Evolutionary conservation across 2,113 vertebrate species (phyloP).

Genomic region (Apeltes quadracus): DNA sequence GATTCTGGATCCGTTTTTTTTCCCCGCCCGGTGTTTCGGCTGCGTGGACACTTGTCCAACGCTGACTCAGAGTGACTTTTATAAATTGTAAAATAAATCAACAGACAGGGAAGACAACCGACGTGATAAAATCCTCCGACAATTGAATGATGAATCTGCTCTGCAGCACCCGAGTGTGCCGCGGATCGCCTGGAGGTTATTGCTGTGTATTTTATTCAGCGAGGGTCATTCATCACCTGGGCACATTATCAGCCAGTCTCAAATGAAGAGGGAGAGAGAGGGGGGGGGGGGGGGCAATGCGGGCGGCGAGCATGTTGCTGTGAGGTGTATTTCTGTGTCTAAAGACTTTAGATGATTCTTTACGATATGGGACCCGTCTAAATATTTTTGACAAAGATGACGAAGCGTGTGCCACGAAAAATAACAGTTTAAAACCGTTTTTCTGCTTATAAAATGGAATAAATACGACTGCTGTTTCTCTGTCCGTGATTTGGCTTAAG

Average conservation of each 20-base stretch:
- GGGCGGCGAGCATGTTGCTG: neutral
- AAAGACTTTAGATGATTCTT: constrained; percentile 7
- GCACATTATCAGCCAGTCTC: constrained; percentile 57
- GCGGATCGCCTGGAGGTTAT: constrained; percentile 80
- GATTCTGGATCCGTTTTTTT: constrained; percentile 1
- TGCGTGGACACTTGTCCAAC: constrained; percentile 53
- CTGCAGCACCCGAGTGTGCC: constrained; percentile 65
- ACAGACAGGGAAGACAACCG: constrained; percentile 70
- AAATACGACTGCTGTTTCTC: too few species aligned
- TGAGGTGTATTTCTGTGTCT: constrained; percentile 24
- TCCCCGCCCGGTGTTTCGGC: constrained; percentile 2
- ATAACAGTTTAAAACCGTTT: too few species aligned
- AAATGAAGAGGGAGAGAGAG: constrained; percentile 45
- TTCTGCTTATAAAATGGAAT: too few species aligned
- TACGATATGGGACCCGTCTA: too few species aligned
- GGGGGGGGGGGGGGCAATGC: neutral
- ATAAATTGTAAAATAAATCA: constrained; percentile 82
- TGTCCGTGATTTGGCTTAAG: too few species aligned
- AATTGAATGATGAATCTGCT: constrained; percentile 82
- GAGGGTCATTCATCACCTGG: constrained; percentile 80
- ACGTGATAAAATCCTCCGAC: constrained; percentile 80
- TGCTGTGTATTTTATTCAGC: constrained; percentile 81
- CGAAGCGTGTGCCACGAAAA: too few species aligned
- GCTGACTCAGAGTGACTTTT: constrained; percentile 72
- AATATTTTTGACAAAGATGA: too few species aligned